Base-by-base conservation (phyloP, 2,113 vertebrate genomes). In the Zosterops borbonicus region DNA sequence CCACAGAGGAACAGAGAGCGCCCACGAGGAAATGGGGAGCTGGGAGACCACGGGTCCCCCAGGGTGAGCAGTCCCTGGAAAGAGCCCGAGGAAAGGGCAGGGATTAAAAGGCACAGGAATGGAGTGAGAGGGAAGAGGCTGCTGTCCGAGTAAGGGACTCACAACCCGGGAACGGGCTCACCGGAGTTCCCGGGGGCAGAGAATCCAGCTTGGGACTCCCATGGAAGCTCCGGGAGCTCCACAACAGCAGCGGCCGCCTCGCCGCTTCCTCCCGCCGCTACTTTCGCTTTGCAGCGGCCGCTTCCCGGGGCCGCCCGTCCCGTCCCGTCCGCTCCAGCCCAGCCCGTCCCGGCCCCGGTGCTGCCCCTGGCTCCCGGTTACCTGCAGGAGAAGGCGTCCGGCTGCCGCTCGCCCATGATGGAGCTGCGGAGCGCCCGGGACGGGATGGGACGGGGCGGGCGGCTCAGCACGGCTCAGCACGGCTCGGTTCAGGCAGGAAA, bases 371-470 rank as follows among this genome's bases (percentile, higher is more conserved):
- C 20, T 31, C 93, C 11, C 41, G 12, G 68, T 89, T 96, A 96
- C 95, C 95, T 96, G 95, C 85, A 91, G 71, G 77, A 89, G 91
- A 93, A 93, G 63, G 81, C 93, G 76, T 58, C 91, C 88, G 90
- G 71, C 25, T 75, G 93, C 95, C 60, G 90, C 67, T 91, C 87
- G 84, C 87, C 95, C 95, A 94, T 96, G 80, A 83, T 83, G 93
- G 82, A 90, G 58, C 85, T 41, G 85, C 84, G 84, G 60, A 78
- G 65, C 81, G 59, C 39, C 80, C 76, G 80, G 55, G 82, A 58
- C 84, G 62, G 68, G 18, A 42, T 69, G 79, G 59, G 80, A 50
- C 79, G 56, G 62, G 21, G 29, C 76, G 85, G 85, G 29, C 76
- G 85, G 85, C 67, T 71, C 58, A 18, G 56, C 39, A 19, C 67